phyloP scores from a whole-genome alignment of 2,797 vertebrate genomes.

The Pyrocephalus nanus region DNA sequence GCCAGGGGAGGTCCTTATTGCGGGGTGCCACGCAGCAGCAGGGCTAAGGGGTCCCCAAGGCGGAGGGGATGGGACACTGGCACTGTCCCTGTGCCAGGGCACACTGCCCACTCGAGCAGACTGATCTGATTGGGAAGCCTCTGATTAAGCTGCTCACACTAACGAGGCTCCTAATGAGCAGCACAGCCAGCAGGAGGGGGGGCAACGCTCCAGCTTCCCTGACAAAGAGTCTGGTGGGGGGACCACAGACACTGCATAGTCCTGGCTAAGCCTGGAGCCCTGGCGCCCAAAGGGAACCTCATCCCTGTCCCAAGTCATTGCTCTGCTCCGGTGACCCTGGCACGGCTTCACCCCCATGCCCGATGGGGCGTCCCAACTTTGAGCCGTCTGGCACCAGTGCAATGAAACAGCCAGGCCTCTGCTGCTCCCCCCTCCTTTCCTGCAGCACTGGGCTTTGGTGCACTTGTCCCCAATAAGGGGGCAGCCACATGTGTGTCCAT shows the following conservation, averaged over 20 bases:
- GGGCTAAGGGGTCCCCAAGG: not conserved
- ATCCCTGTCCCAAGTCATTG: not conserved
- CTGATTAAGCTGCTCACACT: conserved; percentile 9
- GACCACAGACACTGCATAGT: not conserved
- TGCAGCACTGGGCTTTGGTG: not conserved
- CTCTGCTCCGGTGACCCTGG: not conserved
- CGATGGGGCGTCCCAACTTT: not conserved
- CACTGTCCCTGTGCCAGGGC: not conserved
- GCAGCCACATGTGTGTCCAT: conserved; percentile 18
- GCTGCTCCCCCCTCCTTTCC: not conserved
- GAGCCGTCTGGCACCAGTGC: not conserved
- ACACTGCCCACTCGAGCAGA: not conserved
- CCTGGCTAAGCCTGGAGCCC: not conserved
- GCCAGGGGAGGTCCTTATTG: not conserved
- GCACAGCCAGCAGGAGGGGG: not conserved
- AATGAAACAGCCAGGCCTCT: not conserved
- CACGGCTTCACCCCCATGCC: not conserved
- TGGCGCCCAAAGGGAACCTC: not conserved
- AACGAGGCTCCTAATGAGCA: conserved; percentile 47
- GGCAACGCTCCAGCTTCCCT: not conserved
- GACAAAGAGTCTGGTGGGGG: not conserved
- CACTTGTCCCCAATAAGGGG: not conserved
- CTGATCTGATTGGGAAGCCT: not conserved
- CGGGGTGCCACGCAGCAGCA: not conserved
- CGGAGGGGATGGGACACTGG: not conserved